Conservation (phyloP, 2,888 invertebrate species). For the Agelastica alni region DNA sequence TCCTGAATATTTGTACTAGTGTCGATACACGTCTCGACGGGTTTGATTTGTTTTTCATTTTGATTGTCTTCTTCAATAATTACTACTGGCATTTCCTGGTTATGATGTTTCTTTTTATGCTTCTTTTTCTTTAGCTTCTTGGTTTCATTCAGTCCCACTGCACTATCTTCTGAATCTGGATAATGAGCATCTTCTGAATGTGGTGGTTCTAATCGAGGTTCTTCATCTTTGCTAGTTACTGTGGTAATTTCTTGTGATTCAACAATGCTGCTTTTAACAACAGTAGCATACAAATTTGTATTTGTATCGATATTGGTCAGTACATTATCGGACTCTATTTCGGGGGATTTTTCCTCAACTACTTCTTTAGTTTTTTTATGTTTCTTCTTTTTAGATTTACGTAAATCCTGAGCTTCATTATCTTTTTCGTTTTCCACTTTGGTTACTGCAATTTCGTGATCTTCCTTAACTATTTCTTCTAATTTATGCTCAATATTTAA, state of each 20-base stretch:
- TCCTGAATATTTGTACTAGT: neutral
- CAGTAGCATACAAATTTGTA: neutral
- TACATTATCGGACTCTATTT: neutral
- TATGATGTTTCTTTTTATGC: conserved; percentile 1
- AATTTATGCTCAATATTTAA: too few relatives aligned
- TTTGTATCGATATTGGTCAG: neutral
- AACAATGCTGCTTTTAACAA: neutral
- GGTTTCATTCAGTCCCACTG: neutral
- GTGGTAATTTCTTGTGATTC: neutral
- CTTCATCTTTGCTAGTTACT: neutral
- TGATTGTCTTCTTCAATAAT: conserved; percentile 7
- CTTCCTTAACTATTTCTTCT: too few relatives aligned
- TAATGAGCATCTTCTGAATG: neutral
- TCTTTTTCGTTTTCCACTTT: too few relatives aligned
- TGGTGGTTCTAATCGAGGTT: neutral
- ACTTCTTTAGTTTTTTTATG: neutral
- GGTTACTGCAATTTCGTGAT: too few relatives aligned
- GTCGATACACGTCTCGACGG: too few relatives aligned
- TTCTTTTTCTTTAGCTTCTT: conserved; percentile 8
- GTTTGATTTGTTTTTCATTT: too few relatives aligned
- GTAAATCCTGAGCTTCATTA: neutral
- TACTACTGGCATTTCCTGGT: neutral
- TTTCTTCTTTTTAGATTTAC: conserved; percentile 1
- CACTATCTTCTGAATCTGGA: conserved; percentile 3
- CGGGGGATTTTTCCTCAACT: neutral